phyloP scores from a whole-genome alignment of 2,888 invertebrate species.

The Villa cingulata region DNA sequence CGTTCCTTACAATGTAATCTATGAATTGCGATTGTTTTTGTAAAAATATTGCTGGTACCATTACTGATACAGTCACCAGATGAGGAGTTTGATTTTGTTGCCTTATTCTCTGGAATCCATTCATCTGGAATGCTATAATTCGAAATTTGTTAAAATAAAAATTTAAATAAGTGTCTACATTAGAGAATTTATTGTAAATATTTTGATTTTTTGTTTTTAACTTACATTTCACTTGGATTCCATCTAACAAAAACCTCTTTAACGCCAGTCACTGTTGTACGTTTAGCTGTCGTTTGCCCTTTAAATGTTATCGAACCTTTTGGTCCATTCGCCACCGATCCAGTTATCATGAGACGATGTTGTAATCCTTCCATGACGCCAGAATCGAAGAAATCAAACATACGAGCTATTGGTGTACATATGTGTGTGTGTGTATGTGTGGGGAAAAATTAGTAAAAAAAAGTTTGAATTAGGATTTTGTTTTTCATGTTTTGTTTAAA shows the following conservation, averaged over 20 bases:
- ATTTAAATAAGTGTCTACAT: background rate
- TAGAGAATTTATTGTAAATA: background rate
- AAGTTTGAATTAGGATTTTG: too few species aligned
- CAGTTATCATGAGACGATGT: constrained; percentile 58
- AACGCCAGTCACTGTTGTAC: constrained; percentile 49
- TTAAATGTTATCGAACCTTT: constrained; percentile 56
- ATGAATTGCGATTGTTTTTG: constrained; percentile 45
- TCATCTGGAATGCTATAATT: constrained; percentile 65
- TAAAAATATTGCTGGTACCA: constrained; percentile 43
- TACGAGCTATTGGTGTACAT: constrained; percentile 69
- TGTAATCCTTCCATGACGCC: constrained; percentile 87
- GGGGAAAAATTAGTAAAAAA: too few species aligned
- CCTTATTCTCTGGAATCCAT: constrained; percentile 54
- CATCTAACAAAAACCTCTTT: constrained; percentile 65
- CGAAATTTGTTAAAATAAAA: constrained; percentile 6
- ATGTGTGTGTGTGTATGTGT: too few species aligned
- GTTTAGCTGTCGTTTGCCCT: constrained; percentile 53
- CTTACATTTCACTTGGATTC: constrained; percentile 79
- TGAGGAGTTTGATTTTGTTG: too few species aligned
- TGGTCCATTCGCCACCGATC: constrained; percentile 47
- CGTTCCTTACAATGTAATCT: constrained; percentile 12
- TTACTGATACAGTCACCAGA: too few species aligned
- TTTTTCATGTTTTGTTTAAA: too few species aligned
- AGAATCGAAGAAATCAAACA: constrained; percentile 87
- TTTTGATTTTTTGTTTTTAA: constrained; percentile 19